Percentiles rank a stretch among this genome's conserved stretches.
Evolutionary conservation across 2,888 invertebrate species (phyloP).

Genomic region (Drosophila robusta): DNA sequence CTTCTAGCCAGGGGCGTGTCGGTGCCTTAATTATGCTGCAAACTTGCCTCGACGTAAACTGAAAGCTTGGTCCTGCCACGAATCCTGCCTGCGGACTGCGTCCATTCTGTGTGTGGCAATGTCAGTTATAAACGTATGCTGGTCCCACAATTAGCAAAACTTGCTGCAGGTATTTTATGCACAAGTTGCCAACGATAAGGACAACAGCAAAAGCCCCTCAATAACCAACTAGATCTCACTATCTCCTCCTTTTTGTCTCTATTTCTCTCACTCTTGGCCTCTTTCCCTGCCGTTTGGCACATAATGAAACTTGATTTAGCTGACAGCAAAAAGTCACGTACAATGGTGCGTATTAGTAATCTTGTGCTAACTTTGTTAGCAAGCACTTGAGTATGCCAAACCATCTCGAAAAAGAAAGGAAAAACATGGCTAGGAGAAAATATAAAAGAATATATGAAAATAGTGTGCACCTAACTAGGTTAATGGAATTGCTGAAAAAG

Average conservation of each 20-base stretch:
- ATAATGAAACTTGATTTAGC: slow-evolving; percentile 78
- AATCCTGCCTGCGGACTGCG: slow-evolving; percentile 18
- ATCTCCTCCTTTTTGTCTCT: not conserved
- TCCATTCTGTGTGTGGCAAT: slow-evolving; percentile 35
- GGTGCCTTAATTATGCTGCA: slow-evolving; percentile 73
- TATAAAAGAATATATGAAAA: slow-evolving; percentile 19
- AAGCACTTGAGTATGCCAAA: slow-evolving; percentile 66
- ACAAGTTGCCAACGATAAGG: slow-evolving; percentile 39
- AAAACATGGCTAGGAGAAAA: slow-evolving; percentile 8
- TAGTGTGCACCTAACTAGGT: slow-evolving; percentile 39
- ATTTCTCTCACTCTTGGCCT: not conserved
- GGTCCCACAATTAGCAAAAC: slow-evolving; percentile 60
- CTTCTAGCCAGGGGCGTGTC: slow-evolving; percentile 54
- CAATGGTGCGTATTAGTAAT: slow-evolving; percentile 76
- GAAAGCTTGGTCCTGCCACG: slow-evolving; percentile 2
- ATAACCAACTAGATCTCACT: not conserved
- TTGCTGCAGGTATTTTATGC: slow-evolving; percentile 65
- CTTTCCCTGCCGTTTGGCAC: slow-evolving; percentile 40
- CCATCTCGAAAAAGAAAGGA: slow-evolving; percentile 14
- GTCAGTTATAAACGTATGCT: slow-evolving; percentile 51
- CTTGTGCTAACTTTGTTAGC: slow-evolving; percentile 71
- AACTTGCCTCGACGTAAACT: slow-evolving; percentile 48
- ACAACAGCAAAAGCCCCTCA: slow-evolving; percentile 8
- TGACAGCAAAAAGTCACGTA: slow-evolving; percentile 78
- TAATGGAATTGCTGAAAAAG: slow-evolving; percentile 33